Conservation (phyloP, 2,113 vertebrate genomes). For the Thomomys bottae region DNA sequence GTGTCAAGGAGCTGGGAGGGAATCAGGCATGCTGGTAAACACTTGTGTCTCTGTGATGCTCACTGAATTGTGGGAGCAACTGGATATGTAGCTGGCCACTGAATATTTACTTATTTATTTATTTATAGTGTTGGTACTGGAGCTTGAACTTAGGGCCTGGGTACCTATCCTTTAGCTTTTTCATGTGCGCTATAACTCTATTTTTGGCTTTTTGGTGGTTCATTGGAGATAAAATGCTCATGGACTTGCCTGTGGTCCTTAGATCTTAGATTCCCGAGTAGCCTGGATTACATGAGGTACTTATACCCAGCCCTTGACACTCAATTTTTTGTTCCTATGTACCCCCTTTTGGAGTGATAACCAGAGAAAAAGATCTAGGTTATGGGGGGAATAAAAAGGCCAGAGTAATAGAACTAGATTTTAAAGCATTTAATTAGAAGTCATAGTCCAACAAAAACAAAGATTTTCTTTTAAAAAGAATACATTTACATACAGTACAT, state of each 20-base stretch:
- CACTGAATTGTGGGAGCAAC: neutral
- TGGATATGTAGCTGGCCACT: neutral
- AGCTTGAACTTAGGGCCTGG: too few species aligned
- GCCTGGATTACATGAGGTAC: too few species aligned
- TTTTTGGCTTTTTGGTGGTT: too few species aligned
- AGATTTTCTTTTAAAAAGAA: slow-evolving; percentile 61
- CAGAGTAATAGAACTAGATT: slow-evolving; percentile 28
- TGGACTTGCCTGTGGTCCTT: too few species aligned
- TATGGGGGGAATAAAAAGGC: neutral
- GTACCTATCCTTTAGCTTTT: too few species aligned
- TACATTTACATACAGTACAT: slow-evolving; percentile 62
- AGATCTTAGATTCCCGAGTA: too few species aligned
- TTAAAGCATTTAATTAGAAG: slow-evolving; percentile 60
- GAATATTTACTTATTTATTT: neutral
- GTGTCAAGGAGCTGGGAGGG: neutral
- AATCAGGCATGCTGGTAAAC: too few species aligned
- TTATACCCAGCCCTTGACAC: too few species aligned
- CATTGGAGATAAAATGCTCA: too few species aligned
- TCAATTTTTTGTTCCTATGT: too few species aligned
- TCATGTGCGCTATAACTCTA: too few species aligned
- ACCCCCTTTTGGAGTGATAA: neutral
- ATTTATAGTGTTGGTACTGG: neutral
- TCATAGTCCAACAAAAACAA: slow-evolving; percentile 56
- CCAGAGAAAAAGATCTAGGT: neutral
- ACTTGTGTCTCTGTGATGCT: accelerated